Base-by-base conservation (phyloP, 2,113 vertebrate species). In the Hippolais icterina region DNA sequence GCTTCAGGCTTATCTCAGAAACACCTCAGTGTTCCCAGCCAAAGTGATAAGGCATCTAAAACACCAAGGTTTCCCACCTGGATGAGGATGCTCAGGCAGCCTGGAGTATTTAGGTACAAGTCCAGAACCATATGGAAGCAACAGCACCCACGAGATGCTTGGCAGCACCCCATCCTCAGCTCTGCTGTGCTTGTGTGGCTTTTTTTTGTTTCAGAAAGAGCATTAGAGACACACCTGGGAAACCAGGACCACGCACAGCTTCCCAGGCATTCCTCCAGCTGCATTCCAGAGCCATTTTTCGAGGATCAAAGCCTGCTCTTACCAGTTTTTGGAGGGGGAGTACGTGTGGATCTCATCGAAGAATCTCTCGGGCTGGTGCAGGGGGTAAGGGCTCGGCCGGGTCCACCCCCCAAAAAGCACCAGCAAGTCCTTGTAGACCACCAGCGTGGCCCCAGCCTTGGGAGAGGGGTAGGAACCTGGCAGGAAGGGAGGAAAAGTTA, bases 321-420 rank as follows among this genome's bases (percentile, higher is more conserved):
- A 99, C 99, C 99, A 99, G 96, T 99, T 99, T 94, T 99, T 99
- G 83, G 99, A 99, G 61, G 99, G 99, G 1, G 99, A 99, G 85
- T 99, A 99, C 0, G 99, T 99, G 91, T 99, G 99, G 95, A 99
- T 99, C 96, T 99, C 99, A 89, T 99, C 99, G 57, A 99, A 99
- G 98, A 99, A 99, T 68, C 99, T 97, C 94, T 99, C 99, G 1
- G 99, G 99, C 85, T 99, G 99, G 97, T 99, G 99, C 42, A 99
- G 98, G 21, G 99, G 99, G 93, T 99, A 99, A 7, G 99, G 99
- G 93, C 99, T 99, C 0, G 99, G 99, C 18, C 99, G 98, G 0
- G 99, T 99, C 99, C 99, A 99, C 10, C 99, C 99, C 6, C 99
- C 99, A 28, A 99, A 99, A 50, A 99, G 98, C 93, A 99, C 99